Evolutionary conservation across 2,888 invertebrate genomes (phyloP).

Genomic region (Panopea generosa): DNA sequence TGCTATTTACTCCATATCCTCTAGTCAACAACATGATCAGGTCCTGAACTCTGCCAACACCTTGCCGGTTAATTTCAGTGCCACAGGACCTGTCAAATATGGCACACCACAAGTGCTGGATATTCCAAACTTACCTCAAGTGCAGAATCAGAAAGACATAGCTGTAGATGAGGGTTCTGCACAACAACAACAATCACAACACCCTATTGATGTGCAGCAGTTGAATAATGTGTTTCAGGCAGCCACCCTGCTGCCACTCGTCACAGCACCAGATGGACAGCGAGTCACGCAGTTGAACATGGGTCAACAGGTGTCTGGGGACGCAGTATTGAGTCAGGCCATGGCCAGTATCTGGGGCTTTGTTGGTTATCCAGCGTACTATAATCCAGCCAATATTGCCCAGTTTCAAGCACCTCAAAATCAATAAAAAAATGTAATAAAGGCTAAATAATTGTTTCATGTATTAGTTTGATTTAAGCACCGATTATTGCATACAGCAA

Average conservation of each 20-base stretch:
- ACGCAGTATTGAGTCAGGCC: constrained; percentile 21
- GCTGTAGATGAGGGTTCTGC: not conserved
- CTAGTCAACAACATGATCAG: too few species aligned
- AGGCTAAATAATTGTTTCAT: too few species aligned
- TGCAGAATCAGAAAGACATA: constrained; percentile 9
- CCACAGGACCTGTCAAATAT: too few species aligned
- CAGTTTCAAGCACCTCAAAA: constrained; percentile 27
- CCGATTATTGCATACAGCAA: too few species aligned
- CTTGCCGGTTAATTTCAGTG: too few species aligned
- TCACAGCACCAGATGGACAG: constrained; percentile 7
- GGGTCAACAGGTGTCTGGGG: not conserved
- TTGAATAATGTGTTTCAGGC: constrained; percentile 14
- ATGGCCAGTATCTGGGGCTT: constrained; percentile 47
- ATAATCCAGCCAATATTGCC: constrained; percentile 16
- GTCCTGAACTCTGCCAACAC: too few species aligned
- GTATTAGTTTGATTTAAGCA: too few species aligned
- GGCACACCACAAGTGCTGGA: too few species aligned
- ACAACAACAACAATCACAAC: constrained; percentile 3
- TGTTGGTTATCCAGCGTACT: constrained; percentile 34
- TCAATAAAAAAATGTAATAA: constrained; percentile 16
- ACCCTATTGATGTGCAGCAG: constrained; percentile 1
- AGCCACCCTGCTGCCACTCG: constrained; percentile 19
- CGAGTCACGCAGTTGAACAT: too few species aligned
- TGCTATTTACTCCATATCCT: not conserved
- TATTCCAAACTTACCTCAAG: not conserved